Evolutionary conservation across 2,888 invertebrate genomes (phyloP).

Genomic region (Odontomyia ornata): DNA sequence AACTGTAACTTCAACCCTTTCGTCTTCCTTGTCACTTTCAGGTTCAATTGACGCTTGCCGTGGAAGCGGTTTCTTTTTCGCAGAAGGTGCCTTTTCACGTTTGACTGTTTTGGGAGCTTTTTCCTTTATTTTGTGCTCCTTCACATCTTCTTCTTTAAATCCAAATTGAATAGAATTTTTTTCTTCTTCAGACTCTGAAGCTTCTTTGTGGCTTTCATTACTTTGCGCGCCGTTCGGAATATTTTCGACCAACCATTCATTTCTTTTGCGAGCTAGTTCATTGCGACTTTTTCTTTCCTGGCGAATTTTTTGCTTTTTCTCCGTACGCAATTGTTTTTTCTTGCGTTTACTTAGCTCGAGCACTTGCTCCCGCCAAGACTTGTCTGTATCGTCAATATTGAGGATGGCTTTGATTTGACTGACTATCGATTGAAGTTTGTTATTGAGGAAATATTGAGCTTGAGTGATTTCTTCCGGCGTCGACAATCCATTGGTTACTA

Average conservation of each 20-base stretch:
- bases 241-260: conserved; percentile 58
- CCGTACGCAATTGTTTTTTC: conserved; percentile 31
- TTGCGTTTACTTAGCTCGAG: conserved; percentile 56
- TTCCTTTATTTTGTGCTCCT: neutral
- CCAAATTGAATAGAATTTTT: conserved; percentile 25
- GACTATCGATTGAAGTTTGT: conserved; percentile 55
- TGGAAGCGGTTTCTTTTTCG: too few relatives aligned
- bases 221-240: conserved; percentile 35
- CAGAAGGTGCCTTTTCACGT: neutral
- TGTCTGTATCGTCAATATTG: conserved; percentile 51
- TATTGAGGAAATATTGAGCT: conserved; percentile 58
- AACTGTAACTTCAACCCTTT: neutral
- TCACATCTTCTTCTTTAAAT: neutral
- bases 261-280: conserved; percentile 54
- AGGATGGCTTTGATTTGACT: conserved; percentile 53
- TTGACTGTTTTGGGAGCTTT: too few relatives aligned
- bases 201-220: neutral
- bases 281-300: conserved; percentile 51
- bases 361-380: conserved; percentile 57
- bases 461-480: conserved; percentile 58
- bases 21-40: conserved; percentile 41
- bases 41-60: neutral
- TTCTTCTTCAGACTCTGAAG: neutral
- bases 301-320: conserved; percentile 50
- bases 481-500: conserved; percentile 58